Evolutionary conservation across 2,113 vertebrate species (phyloP), one percentile per base, ranked within the genome.

Genomic region (Cyprinodon tularosa): DNA sequence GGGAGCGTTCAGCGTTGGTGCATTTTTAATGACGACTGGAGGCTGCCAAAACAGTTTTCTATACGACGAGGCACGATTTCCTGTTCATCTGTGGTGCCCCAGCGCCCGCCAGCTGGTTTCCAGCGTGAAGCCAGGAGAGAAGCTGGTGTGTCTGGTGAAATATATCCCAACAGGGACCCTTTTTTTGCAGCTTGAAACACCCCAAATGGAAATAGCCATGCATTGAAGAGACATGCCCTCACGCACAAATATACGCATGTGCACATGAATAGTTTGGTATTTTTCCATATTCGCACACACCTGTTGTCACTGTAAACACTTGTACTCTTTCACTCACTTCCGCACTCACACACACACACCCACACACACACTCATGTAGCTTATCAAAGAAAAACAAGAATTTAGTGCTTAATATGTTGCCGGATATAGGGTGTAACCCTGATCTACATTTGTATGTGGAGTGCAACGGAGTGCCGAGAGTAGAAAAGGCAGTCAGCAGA

Each of bases 21-120:
- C 88, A 89, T 92, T 91, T 91, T 89, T 92, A 93, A 93, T 92
- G 91, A 92, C 81, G 84, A 86, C 88, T 76, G 78, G 83, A 89
- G 89, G 88, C 83, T 89, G 91, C 90, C 89, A 86, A 77, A 78
- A 84, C 86, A 82, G 83, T 87, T 87, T 89, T 87, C 84, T 89
- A 90, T 90, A 90, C 72, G 86, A 80, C 71, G 86, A 86, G 86
- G 78, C 85, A 75, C 79, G 81, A 82, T 90, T 86, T 88, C 83
- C 48, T 36, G 76, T 80, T 71, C 17, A 44, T 87, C 88, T 81
- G 70, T 42, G 82, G 86, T 74, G 67, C 82, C 86, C 80, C 82
- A 66, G 71, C 73, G 71, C 73, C 84, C 71, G 73, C 87, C 91
- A 93, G 88, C 90, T 91, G 86, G 87, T 86, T 73, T 77, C 80